phyloP scores from a whole-genome alignment of 2,113 vertebrate species.

The Lates calcarifer region DNA sequence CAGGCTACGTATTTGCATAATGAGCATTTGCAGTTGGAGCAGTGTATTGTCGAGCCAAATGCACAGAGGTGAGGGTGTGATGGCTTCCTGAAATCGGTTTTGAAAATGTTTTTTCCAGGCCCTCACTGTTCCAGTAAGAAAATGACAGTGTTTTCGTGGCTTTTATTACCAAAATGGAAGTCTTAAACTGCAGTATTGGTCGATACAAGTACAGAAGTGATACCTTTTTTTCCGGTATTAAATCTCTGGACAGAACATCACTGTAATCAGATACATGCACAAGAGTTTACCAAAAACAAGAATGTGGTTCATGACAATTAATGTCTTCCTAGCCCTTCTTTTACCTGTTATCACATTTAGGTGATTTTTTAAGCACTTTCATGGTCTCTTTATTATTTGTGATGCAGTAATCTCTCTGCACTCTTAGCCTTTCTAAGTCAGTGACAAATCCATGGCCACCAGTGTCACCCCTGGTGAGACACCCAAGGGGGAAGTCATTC shows the following conservation, averaged over 20 bases:
- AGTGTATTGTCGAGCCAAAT: conserved; percentile 54
- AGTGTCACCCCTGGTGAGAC: conserved; percentile 11
- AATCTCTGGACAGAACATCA: background rate
- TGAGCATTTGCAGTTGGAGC: conserved; percentile 74
- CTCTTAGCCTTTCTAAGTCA: conserved; percentile 15
- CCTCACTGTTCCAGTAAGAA: background rate
- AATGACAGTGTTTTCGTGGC: conserved; percentile 1
- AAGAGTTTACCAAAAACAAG: background rate
- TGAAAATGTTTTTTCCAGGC: conserved; percentile 26
- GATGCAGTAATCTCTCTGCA: background rate
- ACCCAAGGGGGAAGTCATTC: conserved; percentile 11
- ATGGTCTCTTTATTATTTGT: background rate
- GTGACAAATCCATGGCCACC: conserved; percentile 13
- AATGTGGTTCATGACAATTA: background rate
- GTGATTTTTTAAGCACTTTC: background rate
- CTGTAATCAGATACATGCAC: background rate
- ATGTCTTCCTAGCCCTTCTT: background rate
- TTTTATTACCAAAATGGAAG: background rate
- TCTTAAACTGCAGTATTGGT: background rate
- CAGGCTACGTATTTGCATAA: conserved; percentile 84
- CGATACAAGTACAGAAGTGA: background rate
- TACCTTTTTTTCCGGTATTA: background rate
- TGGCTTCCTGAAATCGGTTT: conserved; percentile 45
- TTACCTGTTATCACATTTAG: background rate
- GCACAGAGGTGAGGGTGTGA: conserved; percentile 57